A percentile compares a stretch with the other conserved stretches of the same genome.
Conservation (phyloP, 2,888 invertebrate genomes). For the Eurytoma adleriae region DNA sequence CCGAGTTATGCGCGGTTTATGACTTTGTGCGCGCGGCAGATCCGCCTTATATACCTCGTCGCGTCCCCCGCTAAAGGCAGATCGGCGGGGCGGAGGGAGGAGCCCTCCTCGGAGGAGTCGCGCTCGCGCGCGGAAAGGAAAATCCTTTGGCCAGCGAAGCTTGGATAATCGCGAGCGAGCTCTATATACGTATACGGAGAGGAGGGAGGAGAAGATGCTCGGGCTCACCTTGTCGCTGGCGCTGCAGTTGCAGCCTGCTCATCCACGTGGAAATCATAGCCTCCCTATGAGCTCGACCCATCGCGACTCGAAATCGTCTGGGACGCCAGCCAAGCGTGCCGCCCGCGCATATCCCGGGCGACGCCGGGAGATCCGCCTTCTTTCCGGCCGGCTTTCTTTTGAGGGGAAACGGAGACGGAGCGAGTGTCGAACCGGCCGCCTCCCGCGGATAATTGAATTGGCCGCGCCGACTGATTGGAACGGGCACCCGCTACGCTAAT, state of each 20-base stretch:
- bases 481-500: slow-evolving; percentile 22
- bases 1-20: slow-evolving; percentile 35
- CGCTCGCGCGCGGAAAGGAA: slow-evolving; percentile 60
- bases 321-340: slow-evolving; percentile 64
- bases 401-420: background rate
- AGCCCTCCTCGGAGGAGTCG: slow-evolving; percentile 6
- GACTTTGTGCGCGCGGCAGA: slow-evolving; percentile 11
- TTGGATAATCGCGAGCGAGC: slow-evolving; percentile 70
- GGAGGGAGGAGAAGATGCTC: slow-evolving; percentile 39
- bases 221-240: slow-evolving; percentile 55
- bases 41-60: slow-evolving; percentile 3
- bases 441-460: slow-evolving; percentile 58
- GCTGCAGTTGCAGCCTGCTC: slow-evolving; percentile 69
- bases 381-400: background rate
- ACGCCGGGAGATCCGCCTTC: no score
- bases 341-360: background rate
- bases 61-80: slow-evolving; percentile 4
- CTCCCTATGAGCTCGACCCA: slow-evolving; percentile 65
- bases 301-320: slow-evolving; percentile 71
- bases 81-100: slow-evolving; percentile 32
- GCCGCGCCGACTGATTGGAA: slow-evolving; percentile 59
- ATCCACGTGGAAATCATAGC: slow-evolving; percentile 73
- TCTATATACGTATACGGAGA: background rate
- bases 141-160: slow-evolving; percentile 74
- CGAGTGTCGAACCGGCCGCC: slow-evolving; percentile 49